Evolutionary conservation across 2,797 vertebrate genomes (phyloP).

Genomic region (Acanthornis magna): DNA sequence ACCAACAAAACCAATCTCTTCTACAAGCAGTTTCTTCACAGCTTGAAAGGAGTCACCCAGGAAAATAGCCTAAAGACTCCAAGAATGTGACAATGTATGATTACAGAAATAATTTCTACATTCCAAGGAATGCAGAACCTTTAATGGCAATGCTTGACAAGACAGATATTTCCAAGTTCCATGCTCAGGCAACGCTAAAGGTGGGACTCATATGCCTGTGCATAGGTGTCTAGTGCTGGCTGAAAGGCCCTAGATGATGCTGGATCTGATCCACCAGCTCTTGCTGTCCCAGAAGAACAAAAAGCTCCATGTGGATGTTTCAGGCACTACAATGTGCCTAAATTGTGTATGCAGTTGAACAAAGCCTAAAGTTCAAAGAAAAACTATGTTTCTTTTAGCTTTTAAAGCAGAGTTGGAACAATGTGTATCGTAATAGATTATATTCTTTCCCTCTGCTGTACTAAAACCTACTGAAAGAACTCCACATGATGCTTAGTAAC

Average conservation of each 20-base stretch:
- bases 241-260: neutral
- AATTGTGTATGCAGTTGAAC: neutral
- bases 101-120: neutral
- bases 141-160: neutral
- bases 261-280: neutral
- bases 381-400: neutral
- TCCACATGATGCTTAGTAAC: neutral
- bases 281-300: neutral
- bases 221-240: neutral
- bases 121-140: neutral
- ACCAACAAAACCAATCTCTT: neutral
- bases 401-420: neutral
- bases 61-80: neutral
- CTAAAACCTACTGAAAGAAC: neutral
- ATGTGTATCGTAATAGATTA: neutral
- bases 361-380: neutral
- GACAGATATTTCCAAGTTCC: neutral
- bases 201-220: neutral
- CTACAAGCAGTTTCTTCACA: neutral
- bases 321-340: neutral
- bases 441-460: neutral
- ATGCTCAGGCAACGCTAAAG: neutral
- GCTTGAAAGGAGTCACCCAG: neutral
- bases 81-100: neutral
- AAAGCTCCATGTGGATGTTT: neutral